Conservation (phyloP, 2,797 vertebrate species). For the Paramormyrops hopkinsi region DNA sequence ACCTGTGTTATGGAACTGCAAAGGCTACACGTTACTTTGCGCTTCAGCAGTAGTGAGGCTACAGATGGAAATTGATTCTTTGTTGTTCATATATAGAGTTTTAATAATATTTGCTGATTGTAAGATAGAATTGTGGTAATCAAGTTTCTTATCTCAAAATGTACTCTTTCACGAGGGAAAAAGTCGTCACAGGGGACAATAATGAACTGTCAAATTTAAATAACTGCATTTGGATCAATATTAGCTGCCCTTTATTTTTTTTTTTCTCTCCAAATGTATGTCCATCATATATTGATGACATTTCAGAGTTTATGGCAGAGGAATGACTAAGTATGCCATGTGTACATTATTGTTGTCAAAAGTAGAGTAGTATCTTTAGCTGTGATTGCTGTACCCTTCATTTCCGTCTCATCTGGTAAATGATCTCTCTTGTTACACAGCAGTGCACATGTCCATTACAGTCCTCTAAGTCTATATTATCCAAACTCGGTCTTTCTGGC, state of each 20-base stretch:
- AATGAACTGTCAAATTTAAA: not conserved
- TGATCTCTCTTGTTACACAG: not conserved
- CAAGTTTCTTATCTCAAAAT: not conserved
- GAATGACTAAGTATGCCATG: not conserved
- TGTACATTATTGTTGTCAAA: not conserved
- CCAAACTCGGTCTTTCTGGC: not conserved
- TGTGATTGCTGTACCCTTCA: not conserved
- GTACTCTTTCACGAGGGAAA: not conserved
- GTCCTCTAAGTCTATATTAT: not conserved
- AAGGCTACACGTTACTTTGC: not conserved
- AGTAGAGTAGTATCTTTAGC: not conserved
- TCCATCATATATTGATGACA: not conserved
- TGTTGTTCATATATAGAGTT: not conserved
- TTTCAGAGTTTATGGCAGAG: not conserved
- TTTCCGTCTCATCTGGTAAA: not conserved
- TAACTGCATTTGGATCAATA: not conserved
- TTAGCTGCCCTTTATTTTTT: not conserved
- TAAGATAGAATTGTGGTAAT: not conserved
- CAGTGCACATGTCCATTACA: not conserved
- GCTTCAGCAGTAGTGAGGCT: not conserved
- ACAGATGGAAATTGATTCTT: constrained; percentile 9
- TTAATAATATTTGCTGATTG: not conserved
- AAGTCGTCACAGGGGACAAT: not conserved
- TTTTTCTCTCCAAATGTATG: not conserved
- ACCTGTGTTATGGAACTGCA: constrained; percentile 12